A percentile compares a stretch with the other conserved stretches of the same genome.
Conservation (phyloP, 2,888 invertebrate genomes). For the Candidula unifasciata region DNA sequence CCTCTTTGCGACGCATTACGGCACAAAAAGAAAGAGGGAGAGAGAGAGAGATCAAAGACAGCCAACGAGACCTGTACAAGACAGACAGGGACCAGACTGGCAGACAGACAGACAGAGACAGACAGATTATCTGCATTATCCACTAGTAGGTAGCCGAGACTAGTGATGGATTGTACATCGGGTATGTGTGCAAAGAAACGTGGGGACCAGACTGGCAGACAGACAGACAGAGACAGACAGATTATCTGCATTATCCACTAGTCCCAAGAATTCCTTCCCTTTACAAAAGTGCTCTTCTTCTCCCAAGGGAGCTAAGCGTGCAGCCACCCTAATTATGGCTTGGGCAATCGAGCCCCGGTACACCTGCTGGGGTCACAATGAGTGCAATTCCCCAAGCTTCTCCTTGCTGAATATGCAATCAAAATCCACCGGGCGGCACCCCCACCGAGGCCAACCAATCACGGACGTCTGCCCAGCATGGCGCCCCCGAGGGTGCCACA, state of each 20-base stretch:
- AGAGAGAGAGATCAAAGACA: no score
- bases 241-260: conserved; percentile 14
- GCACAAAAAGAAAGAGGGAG: no score
- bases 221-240: no score
- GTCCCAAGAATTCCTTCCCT: conserved; percentile 12
- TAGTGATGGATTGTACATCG: no score
- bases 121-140: conserved; percentile 10
- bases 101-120: no score
- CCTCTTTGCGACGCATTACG: no score
- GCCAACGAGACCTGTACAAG: no score
- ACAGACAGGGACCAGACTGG: no score
- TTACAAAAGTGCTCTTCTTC: conserved; percentile 15
- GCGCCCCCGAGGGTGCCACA: conserved; percentile 55
- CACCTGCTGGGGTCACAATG: conserved; percentile 59
- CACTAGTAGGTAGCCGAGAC: no score
- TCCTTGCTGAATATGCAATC: conserved; percentile 57
- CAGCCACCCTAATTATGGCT: conserved; percentile 55
- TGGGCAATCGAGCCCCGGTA: conserved; percentile 51
- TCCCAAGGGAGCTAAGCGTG: conserved; percentile 39
- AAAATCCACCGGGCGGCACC: conserved; percentile 58
- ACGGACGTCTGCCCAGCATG: conserved; percentile 59
- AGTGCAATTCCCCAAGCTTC: conserved; percentile 54
- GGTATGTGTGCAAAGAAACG: no score
- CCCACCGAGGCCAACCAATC: conserved; percentile 60
- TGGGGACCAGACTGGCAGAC: no score